These are phyloP conservation scores for Serrognathus titanus DNA, from an alignment of 2,888 invertebrate species.

Conservation along the genomic window DNA sequence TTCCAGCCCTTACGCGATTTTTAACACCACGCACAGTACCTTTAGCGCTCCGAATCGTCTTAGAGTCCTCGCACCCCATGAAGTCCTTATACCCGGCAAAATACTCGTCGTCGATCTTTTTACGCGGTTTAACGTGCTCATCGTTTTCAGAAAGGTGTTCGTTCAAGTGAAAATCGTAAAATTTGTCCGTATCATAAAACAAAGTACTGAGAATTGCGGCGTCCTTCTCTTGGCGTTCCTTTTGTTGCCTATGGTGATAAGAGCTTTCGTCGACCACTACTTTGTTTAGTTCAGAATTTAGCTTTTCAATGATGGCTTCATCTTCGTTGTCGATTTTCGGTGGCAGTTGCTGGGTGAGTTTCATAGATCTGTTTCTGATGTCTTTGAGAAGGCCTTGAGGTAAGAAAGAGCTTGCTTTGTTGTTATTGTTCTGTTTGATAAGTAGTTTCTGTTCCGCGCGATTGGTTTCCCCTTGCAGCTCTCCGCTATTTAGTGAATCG, in stretches of 20 bases:
- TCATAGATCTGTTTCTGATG: conserved; percentile 63
- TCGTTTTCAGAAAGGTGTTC: conserved; percentile 59
- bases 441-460: conserved; percentile 23
- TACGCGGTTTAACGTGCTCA: conserved; percentile 44
- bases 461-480: conserved; percentile 46
- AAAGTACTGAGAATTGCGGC: conserved; percentile 39
- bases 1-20: conserved; percentile 90
- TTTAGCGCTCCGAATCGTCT: conserved; percentile 85
- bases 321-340: conserved; percentile 9
- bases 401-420: conserved; percentile 52
- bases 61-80: conserved; percentile 61
- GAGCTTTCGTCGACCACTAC: conserved; percentile 58
- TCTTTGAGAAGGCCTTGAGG: conserved; percentile 67
- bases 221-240: conserved; percentile 45
- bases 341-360: conserved; percentile 44
- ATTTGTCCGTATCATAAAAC: conserved; percentile 72
- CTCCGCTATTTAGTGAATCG: conserved; percentile 75
- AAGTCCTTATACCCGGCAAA: conserved; percentile 79
- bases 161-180: conserved; percentile 78
- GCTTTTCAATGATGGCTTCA: background rate
- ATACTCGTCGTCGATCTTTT: conserved; percentile 58
- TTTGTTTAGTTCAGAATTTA: conserved; percentile 3
- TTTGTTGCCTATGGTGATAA: conserved; percentile 61
- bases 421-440: conserved; percentile 14
- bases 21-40: conserved; percentile 92